Evolutionary conservation across 2,797 vertebrate genomes (phyloP).

Genomic region (Falco columbarius): DNA sequence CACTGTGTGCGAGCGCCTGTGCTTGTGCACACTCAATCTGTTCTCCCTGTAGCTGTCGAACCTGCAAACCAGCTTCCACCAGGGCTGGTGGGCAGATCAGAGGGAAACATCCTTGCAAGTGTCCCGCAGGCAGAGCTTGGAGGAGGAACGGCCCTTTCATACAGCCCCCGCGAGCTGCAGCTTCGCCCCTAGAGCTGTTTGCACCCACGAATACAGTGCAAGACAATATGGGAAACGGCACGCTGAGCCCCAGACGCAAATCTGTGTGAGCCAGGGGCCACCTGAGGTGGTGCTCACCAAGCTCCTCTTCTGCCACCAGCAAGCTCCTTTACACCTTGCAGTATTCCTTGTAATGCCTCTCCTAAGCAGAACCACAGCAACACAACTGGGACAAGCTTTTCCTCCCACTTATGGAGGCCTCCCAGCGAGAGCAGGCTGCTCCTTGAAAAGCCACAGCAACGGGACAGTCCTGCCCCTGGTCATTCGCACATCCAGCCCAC

Average conservation of each 20-base stretch:
- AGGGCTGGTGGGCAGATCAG: rapidly evolving
- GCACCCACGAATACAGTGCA: rapidly evolving
- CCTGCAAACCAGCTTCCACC: neutral
- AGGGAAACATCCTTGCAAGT: neutral
- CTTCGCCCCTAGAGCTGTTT: neutral
- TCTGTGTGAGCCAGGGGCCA: neutral
- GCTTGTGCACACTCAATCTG: rapidly evolving
- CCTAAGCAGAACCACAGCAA: neutral
- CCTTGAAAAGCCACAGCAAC: neutral
- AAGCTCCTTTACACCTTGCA: neutral
- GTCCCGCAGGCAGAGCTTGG: neutral
- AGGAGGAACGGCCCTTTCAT: neutral
- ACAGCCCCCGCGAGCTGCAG: neutral
- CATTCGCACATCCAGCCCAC: neutral
- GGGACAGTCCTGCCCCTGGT: neutral
- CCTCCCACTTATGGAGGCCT: neutral
- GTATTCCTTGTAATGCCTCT: neutral
- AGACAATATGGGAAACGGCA: rapidly evolving
- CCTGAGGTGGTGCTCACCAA: rapidly evolving
- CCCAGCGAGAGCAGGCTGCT: neutral
- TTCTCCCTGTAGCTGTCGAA: neutral
- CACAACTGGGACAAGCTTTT: neutral
- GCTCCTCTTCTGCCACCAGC: neutral
- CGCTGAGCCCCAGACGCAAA: neutral
- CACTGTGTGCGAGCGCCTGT: neutral